Conservation (phyloP, 2,888 invertebrate species). For the Yponomeuta malinellus region DNA sequence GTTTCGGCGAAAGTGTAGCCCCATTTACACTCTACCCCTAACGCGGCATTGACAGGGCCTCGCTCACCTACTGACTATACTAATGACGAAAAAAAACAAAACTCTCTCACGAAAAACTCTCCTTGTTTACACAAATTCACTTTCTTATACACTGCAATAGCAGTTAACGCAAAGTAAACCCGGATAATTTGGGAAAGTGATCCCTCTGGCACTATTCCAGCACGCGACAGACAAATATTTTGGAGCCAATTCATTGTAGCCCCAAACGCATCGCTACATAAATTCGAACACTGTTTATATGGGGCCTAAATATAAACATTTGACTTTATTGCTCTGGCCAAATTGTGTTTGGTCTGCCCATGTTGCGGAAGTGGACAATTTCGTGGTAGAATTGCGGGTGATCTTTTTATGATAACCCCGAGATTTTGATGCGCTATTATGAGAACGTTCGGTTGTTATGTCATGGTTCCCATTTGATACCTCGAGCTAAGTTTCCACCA, state of each 20-base stretch:
- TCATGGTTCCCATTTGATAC: background rate
- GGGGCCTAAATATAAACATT: constrained; percentile 55
- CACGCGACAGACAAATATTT: constrained; percentile 65
- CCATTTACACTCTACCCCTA: background rate
- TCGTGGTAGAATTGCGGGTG: background rate
- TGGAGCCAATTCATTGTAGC: constrained; percentile 61
- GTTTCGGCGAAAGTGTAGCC: constrained; percentile 13
- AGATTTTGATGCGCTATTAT: background rate
- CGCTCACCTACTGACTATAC: background rate
- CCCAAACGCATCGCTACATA: constrained; percentile 43
- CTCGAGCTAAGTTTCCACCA: background rate
- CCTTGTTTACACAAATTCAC: background rate
- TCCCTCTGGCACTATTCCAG: constrained; percentile 63
- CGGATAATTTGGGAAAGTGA: constrained; percentile 46
- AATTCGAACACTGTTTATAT: constrained; percentile 61
- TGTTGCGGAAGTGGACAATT: constrained; percentile 38
- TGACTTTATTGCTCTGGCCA: constrained; percentile 45
- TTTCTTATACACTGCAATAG: background rate
- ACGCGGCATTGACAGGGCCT: background rate
- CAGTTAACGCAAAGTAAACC: constrained; percentile 14
- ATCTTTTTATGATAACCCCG: constrained; percentile 13
- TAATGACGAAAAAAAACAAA: too few species aligned
- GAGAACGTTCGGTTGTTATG: background rate
- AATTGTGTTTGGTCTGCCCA: constrained; percentile 37
- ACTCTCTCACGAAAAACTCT: background rate